phyloP scores from a whole-genome alignment of 2,888 invertebrate genomes.

The Eutolmus rufibarbis region DNA sequence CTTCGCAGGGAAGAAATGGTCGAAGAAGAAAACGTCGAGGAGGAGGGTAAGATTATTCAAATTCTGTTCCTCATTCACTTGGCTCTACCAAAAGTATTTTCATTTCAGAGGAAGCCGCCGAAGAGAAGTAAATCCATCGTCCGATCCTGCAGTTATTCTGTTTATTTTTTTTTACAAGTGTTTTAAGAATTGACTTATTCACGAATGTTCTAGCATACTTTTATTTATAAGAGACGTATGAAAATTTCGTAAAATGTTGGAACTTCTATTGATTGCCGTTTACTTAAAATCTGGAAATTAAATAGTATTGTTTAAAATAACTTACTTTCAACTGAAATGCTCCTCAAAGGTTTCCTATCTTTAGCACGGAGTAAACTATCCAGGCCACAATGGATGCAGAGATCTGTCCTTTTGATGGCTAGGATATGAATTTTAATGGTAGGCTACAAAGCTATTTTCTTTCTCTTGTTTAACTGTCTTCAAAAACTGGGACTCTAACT shows the following conservation, averaged over 20 bases:
- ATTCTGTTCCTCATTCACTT: background rate
- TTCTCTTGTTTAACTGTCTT: too few relatives aligned
- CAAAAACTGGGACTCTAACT: too few relatives aligned
- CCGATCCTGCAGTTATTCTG: background rate
- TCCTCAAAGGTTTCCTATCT: background rate
- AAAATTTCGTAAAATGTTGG: constrained; percentile 20
- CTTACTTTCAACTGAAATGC: background rate
- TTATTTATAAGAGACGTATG: background rate
- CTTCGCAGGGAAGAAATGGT: constrained; percentile 55
- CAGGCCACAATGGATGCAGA: too few relatives aligned
- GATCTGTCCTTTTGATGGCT: too few relatives aligned
- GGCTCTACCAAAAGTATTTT: background rate
- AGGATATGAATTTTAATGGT: too few relatives aligned
- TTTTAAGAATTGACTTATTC: background rate
- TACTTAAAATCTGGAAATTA: background rate
- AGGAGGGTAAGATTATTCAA: constrained; percentile 49
- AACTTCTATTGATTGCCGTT: background rate
- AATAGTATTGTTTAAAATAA: constrained; percentile 16
- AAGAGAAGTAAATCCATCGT: constrained; percentile 21
- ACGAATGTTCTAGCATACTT: background rate
- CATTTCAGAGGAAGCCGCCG: constrained; percentile 7
- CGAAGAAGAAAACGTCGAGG: constrained; percentile 60
- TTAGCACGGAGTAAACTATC: background rate
- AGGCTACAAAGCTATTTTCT: too few relatives aligned
- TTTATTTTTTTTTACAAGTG: constrained; percentile 16